These are phyloP conservation scores for Drosophila aff. DNA, from an alignment of 1,140 invertebrate species.

Conservation along the genomic window DNA sequence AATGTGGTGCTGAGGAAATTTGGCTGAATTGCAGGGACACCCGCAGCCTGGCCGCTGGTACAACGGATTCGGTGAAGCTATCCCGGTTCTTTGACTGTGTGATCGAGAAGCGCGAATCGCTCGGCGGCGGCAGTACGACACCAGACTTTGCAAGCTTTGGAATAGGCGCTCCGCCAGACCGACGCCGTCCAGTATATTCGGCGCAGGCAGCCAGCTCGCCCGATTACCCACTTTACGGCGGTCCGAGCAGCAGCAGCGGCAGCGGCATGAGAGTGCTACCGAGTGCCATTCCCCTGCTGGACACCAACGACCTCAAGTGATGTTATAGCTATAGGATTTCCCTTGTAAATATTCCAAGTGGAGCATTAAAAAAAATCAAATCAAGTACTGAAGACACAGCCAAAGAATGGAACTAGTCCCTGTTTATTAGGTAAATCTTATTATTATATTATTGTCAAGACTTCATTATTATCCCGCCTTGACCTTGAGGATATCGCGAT, in stretches of 20 bases:
- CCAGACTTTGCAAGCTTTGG: conserved; percentile 1
- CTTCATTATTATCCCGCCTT: background rate
- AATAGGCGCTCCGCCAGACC: conserved; percentile 76
- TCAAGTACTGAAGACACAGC: background rate
- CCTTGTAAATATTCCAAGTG: conserved; percentile 5
- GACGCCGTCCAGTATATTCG: conserved; percentile 42
- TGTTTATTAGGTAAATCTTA: background rate
- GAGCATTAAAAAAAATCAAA: background rate
- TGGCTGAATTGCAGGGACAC: conserved; percentile 93
- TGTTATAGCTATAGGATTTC: conserved; percentile 3
- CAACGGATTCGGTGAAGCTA: conserved; percentile 95
- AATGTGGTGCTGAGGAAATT: conserved; percentile 97
- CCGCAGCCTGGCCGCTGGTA: conserved; percentile 95
- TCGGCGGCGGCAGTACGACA: conserved; percentile 85
- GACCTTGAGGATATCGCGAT: conserved; percentile 24
- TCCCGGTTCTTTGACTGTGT: conserved; percentile 97
- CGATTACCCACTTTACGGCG: conserved; percentile 24
- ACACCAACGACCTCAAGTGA: conserved; percentile 62
- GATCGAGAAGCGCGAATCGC: conserved; percentile 89
- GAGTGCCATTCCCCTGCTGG: conserved; percentile 47
- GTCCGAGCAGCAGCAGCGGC: background rate
- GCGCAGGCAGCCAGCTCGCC: background rate
- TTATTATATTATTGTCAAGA: too few relatives aligned
- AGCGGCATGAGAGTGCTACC: background rate
- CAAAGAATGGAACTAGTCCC: background rate